Base-by-base conservation (phyloP, 2,888 invertebrate species). In the Hyalella azteca region DNA sequence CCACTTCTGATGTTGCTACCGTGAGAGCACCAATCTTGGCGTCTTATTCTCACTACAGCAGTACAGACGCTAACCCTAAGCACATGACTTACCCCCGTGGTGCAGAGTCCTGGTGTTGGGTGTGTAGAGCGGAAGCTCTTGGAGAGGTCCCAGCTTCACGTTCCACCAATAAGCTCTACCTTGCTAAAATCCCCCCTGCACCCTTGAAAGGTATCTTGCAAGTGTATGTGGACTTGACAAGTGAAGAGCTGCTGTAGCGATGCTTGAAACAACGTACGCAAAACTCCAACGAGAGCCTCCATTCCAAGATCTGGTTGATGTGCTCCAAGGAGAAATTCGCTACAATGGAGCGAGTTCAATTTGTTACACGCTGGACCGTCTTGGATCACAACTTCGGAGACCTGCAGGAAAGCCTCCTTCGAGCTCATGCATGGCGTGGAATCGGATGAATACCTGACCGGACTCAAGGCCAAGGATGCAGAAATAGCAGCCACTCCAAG, bases 221-320 rank as follows among this genome's bases (percentile, higher is more conserved):
- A 19, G 32, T 78, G 0, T 78, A 78, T 39, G 7, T 73, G 11
- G 60, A 41, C n/a, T 49, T 78, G 26, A 78, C 78, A 11, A 41
- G 29, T 15, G 66, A 66, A 45, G 73, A 45, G 11, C n/a, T 78
- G 26, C 36, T 78, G 9, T 26, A 41, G 7, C 36, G 40, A 7
- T 78, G 78, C 22, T 9, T 78, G 29, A 73, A 32, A 41, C 39
- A 59, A 7, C 60, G 29, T 22, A 78, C 45, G 13, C 73, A 48
- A 32, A 78, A 78, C n/a, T 32, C 78, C 9, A 78, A 78, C 45
- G 78, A 78, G 36, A 32, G 54, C 3, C 41, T 78, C n/a, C n/a
- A n/a, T 3, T 22, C 3, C 7, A 78, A 60, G 22, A 40, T 60
- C 3, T 78, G 60, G 78, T 5, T 7, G 22, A 19, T 19, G 7